These are phyloP conservation scores for Cygnus atratus DNA, from an alignment of 2,113 vertebrate species.

Conservation along the genomic window DNA sequence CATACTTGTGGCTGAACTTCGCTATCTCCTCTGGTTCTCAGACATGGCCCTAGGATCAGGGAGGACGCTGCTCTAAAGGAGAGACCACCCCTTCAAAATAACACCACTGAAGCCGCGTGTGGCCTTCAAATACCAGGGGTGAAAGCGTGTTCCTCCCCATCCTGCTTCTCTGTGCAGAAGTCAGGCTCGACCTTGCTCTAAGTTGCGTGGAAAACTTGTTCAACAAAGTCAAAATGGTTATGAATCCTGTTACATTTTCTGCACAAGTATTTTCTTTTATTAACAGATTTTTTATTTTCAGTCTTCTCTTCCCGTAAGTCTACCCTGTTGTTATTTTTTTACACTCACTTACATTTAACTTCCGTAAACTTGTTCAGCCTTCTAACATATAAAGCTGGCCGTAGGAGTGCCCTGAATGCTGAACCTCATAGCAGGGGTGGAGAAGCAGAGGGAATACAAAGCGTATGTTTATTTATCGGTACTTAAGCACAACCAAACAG, in stretches of 20 bases:
- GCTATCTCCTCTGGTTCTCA: background rate
- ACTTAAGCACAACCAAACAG: background rate
- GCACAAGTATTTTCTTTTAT: constrained; percentile 33
- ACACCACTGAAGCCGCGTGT: rapidly evolving
- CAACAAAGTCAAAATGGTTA: background rate
- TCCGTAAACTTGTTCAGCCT: constrained; percentile 3
- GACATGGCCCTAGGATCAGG: background rate
- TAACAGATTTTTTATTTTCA: constrained; percentile 45
- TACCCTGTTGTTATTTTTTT: constrained; percentile 13
- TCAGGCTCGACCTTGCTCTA: background rate
- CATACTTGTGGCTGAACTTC: rapidly evolving
- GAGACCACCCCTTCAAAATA: background rate
- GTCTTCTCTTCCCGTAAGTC: background rate
- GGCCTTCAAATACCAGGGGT: background rate
- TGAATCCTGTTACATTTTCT: background rate
- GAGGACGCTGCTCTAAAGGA: rapidly evolving
- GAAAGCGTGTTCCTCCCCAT: background rate
- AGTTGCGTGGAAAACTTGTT: background rate
- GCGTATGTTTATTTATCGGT: background rate
- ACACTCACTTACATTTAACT: background rate
- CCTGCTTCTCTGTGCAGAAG: background rate
- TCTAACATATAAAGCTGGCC: background rate
- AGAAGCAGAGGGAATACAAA: background rate
- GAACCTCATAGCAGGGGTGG: background rate
- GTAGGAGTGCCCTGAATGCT: background rate